Conservation (phyloP, 2,888 invertebrate genomes). For the Trypoxylon attenuatum region DNA sequence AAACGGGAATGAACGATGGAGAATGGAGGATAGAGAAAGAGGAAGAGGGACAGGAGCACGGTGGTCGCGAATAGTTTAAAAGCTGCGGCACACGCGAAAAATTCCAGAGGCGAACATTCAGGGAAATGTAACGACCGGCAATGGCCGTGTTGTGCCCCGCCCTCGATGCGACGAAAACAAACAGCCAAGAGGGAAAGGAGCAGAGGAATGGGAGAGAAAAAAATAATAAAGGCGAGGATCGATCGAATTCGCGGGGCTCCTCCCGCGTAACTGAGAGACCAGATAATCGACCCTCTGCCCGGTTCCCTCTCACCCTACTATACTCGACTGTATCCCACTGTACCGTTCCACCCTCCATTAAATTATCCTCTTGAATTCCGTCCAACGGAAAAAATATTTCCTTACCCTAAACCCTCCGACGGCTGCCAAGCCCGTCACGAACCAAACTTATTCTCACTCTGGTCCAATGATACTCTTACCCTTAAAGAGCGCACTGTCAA, state of each 20-base stretch:
- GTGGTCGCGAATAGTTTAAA: too few species aligned
- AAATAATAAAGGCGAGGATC: not conserved
- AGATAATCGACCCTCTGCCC: too few species aligned
- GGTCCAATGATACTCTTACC: not conserved
- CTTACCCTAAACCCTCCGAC: not conserved
- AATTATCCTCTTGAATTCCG: not conserved
- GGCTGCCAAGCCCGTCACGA: not conserved
- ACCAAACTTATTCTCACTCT: not conserved
- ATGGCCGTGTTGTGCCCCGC: too few species aligned
- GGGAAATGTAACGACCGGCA: too few species aligned
- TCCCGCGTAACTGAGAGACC: not conserved
- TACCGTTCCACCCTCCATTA: not conserved
- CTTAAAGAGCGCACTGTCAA: not conserved
- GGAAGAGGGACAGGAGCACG: too few species aligned
- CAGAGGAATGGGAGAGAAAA: not conserved
- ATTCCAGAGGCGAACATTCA: too few species aligned
- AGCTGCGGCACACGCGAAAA: too few species aligned
- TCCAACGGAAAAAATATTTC: not conserved
- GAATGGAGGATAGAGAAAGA: too few species aligned
- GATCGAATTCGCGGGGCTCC: not conserved
- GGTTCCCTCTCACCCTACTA: too few species aligned
- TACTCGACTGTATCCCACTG: too few species aligned
- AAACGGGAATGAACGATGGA: too few species aligned
- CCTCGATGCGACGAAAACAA: not conserved
- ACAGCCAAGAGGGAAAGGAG: too few species aligned